phyloP scores from a whole-genome alignment of 2,797 vertebrate species.

The Enoplosus armatus region DNA sequence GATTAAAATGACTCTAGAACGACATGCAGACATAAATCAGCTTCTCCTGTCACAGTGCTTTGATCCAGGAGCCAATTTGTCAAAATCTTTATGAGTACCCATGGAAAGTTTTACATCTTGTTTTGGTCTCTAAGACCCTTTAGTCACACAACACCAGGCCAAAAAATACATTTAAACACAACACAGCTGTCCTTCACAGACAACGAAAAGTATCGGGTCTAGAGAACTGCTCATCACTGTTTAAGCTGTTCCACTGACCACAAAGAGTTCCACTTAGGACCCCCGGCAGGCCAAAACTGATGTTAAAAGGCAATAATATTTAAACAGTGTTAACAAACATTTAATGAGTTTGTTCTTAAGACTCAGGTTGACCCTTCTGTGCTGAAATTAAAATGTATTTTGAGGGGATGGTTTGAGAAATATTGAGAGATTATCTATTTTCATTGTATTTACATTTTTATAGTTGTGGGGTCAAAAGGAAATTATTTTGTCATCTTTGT shows the following conservation, averaged over 20 bases:
- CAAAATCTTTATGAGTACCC: constrained; percentile 27
- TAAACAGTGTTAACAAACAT: background rate
- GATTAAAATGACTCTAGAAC: constrained; percentile 4
- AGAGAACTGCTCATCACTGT: background rate
- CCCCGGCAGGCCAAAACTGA: background rate
- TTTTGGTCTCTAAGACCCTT: constrained; percentile 13
- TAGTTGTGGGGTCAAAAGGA: constrained; percentile 2
- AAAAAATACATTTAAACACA: constrained; percentile 24
- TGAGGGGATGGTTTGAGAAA: background rate
- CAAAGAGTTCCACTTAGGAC: background rate
- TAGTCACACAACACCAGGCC: constrained; percentile 23
- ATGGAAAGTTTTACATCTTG: constrained; percentile 27
- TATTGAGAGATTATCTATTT: background rate
- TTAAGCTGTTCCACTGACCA: constrained; percentile 8
- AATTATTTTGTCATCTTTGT: background rate
- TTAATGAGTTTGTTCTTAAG: background rate
- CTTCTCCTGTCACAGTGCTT: constrained; percentile 9
- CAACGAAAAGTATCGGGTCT: background rate
- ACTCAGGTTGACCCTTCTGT: background rate
- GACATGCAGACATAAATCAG: constrained; percentile 20
- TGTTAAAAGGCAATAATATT: background rate
- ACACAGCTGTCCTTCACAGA: constrained; percentile 26
- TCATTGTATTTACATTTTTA: background rate
- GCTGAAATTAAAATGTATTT: background rate
- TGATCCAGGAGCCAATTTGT: constrained; percentile 29